Base-by-base conservation (phyloP, 2,888 invertebrate species). In the Stenchaetothrips biformis region DNA sequence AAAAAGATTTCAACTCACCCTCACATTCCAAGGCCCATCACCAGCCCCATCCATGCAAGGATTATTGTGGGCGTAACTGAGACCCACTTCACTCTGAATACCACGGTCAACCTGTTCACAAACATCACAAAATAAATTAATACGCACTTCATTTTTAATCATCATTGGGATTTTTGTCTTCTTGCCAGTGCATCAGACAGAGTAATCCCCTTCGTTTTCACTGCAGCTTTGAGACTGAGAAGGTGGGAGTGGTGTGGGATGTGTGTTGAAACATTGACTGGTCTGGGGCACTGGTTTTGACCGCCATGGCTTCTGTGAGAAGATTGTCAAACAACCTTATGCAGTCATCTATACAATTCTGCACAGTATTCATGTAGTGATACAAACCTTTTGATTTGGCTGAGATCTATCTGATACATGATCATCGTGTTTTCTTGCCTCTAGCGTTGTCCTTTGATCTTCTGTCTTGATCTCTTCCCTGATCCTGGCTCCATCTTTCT, bases 151-250 rank as follows among this genome's bases (percentile, higher is more conserved):
- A 25, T 21, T 37, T 74, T 25, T 21, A 1, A 21, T 25, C 21
- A 21, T 74, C 7, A 25, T 74, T 7, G 4, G 25, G 9, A 7
- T 7, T 25, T 11, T 74, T 1, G 7, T 7, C 21, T 2, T 74
- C 59, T 74, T 25, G 21, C 67, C 67, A 74, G 25, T 74, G 25
- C 25, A 9, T 25, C 25, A 74, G 25, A 74, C 67, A 25, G 67
- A 74, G 67, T 25, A 21, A 21, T 74, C 67, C 25, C 67, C 67
- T 25, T 74, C 67, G 2, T 7, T 21, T 21, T 7, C 67, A 74
- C 67, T 74, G 67, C 67, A 74, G 67, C 25, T 74, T 25, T 74
- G 67, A 25, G 67, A 74, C 21, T 74, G 67, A 25, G 67, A 74
- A 25, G 67, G 67, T 11, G 25, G 67, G 67, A 74, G 8, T 8